A percentile compares a stretch with the other conserved stretches of the same genome.
These are phyloP conservation scores for Drosophila picticornis DNA, from an alignment of 2,888 invertebrate species.

Conservation along the genomic window DNA sequence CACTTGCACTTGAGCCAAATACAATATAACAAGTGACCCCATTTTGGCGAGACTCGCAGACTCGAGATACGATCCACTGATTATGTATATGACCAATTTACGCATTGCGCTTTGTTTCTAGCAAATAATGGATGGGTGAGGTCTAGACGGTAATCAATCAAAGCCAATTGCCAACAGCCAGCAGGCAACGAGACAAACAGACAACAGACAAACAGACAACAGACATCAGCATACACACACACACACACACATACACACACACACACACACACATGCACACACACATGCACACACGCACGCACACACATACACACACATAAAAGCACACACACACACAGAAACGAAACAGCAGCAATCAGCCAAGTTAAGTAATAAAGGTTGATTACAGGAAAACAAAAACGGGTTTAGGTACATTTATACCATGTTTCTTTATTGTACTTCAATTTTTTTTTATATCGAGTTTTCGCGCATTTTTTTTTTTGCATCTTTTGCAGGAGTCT, in stretches of 20 bases:
- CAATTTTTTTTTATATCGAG: slow-evolving; percentile 15
- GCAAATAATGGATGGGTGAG: slow-evolving; percentile 61
- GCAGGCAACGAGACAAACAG: slow-evolving; percentile 5
- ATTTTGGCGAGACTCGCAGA: slow-evolving; percentile 28
- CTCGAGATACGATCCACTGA: slow-evolving; percentile 30
- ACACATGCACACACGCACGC: neutral
- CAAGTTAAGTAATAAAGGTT: slow-evolving; percentile 59
- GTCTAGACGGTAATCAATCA: slow-evolving; percentile 66
- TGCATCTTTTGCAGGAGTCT: slow-evolving; percentile 32
- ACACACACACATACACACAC: neutral
- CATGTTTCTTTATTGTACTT: slow-evolving; percentile 17
- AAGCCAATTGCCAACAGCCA: slow-evolving; percentile 49
- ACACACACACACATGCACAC: neutral
- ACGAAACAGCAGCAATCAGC: slow-evolving; percentile 19
- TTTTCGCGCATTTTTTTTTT: neutral
- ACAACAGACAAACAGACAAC: slow-evolving; percentile 8
- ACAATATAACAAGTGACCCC: slow-evolving; percentile 57
- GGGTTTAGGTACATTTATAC: slow-evolving; percentile 32
- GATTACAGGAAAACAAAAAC: slow-evolving; percentile 50
- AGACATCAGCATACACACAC: neutral
- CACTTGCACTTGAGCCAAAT: slow-evolving; percentile 71
- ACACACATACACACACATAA: neutral
- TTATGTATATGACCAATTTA: slow-evolving; percentile 52
- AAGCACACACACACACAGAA: neutral
- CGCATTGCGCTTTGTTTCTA: slow-evolving; percentile 41